Conservation (phyloP, 2,888 invertebrate species). For the Platycnemis pennipes region DNA sequence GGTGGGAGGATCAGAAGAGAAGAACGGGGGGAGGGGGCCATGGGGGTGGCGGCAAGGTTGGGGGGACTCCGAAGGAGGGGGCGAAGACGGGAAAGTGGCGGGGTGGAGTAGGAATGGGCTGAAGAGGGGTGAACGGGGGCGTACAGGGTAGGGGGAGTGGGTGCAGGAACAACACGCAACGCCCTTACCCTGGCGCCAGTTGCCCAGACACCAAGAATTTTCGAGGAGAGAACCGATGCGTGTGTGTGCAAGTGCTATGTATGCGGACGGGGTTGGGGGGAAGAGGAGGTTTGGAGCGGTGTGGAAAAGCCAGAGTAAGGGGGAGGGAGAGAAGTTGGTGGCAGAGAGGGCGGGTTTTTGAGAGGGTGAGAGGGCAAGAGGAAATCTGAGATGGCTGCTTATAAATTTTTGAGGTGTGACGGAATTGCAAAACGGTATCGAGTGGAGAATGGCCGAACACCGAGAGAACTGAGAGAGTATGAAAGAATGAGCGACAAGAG, state of each 20-base stretch:
- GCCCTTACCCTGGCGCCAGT: constrained; percentile 66
- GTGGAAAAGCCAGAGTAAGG: constrained; percentile 3
- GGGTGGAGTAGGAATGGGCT: background rate
- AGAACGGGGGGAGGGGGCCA: background rate
- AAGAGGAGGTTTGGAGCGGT: background rate
- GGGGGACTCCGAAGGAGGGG: constrained; percentile 22
- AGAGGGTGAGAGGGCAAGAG: constrained; percentile 16
- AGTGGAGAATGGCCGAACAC: background rate
- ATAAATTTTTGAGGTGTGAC: constrained; percentile 66
- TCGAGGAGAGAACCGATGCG: constrained; percentile 43
- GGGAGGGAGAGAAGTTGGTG: background rate
- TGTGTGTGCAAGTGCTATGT: constrained; percentile 50
- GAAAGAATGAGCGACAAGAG: background rate
- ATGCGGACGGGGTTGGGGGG: background rate
- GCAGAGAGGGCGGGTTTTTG: background rate
- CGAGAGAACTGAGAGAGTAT: background rate
- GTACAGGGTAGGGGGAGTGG: constrained; percentile 21
- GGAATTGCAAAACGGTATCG: constrained; percentile 54
- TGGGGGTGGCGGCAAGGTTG: background rate
- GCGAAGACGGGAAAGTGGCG: constrained; percentile 12
- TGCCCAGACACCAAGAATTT: constrained; percentile 65
- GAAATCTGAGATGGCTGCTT: constrained; percentile 43
- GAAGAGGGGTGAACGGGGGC: background rate
- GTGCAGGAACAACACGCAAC: constrained; percentile 66
- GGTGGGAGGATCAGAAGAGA: background rate